These are phyloP conservation scores for Blastobasis adustella DNA, from an alignment of 2,888 invertebrate species.

Conservation along the genomic window DNA sequence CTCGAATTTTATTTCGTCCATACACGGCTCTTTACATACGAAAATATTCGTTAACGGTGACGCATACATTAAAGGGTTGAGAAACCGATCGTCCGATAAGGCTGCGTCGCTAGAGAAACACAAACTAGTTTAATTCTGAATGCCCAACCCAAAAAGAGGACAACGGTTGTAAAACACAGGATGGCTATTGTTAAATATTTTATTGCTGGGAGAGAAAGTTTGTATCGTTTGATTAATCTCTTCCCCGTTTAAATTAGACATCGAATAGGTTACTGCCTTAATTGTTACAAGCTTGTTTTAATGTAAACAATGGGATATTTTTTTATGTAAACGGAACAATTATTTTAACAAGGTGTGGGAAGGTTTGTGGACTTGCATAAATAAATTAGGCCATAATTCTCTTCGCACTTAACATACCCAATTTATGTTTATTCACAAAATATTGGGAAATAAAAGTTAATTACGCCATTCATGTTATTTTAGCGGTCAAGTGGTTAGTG, in stretches of 20 bases:
- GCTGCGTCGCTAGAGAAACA: slow-evolving; percentile 51
- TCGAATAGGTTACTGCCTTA: slow-evolving; percentile 51
- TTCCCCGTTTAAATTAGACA: slow-evolving; percentile 62
- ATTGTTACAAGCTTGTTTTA: slow-evolving; percentile 50
- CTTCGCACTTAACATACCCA: no score
- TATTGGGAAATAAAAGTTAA: no score
- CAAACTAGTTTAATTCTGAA: slow-evolving; percentile 62
- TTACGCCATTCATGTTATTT: no score
- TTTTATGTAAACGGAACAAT: slow-evolving; percentile 11
- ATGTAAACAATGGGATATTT: slow-evolving; percentile 42
- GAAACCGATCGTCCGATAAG: slow-evolving; percentile 63
- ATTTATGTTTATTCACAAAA: no score
- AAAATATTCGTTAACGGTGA: slow-evolving; percentile 47
- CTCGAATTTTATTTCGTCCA: slow-evolving; percentile 28
- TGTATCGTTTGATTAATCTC: slow-evolving; percentile 66
- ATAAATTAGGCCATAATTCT: no score
- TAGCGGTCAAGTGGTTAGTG: no score
- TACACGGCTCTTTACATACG: slow-evolving; percentile 31
- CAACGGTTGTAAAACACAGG: slow-evolving; percentile 53
- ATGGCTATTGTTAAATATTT: slow-evolving; percentile 64
- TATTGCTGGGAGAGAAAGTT: slow-evolving; percentile 53
- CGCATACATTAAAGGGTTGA: slow-evolving; percentile 65
- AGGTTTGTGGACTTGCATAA: not conserved
- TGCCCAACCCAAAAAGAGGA: slow-evolving; percentile 52
- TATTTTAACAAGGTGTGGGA: slow-evolving; percentile 6